Conservation (phyloP, 1,140 invertebrate species). For the Drosophila quadrilineata region DNA sequence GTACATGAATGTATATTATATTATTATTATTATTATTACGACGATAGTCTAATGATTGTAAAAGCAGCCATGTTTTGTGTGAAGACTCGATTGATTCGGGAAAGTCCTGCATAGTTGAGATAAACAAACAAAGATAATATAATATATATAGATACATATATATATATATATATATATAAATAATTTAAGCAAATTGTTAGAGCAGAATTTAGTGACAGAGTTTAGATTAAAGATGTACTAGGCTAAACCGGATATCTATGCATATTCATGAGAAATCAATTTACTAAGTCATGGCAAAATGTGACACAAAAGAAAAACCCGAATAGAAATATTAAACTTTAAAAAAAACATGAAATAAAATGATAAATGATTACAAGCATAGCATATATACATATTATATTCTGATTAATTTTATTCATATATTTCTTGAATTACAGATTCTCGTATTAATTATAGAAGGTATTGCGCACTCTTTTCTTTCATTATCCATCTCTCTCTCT, state of each 20-base stretch:
- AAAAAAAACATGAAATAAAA: constrained; percentile 53
- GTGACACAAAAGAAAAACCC: constrained; percentile 52
- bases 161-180: too few relatives aligned
- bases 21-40: constrained; percentile 19
- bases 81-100: constrained; percentile 33
- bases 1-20: constrained; percentile 22
- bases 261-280: constrained; percentile 33
- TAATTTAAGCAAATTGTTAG: constrained; percentile 35
- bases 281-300: constrained; percentile 47
- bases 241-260: constrained; percentile 44
- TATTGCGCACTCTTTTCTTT: too few relatives aligned
- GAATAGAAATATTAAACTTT: too few relatives aligned
- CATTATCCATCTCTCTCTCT: neutral
- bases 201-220: constrained; percentile 48
- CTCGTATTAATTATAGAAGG: too few relatives aligned
- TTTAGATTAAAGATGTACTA: constrained; percentile 62
- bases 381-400: neutral
- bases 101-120: constrained; percentile 60
- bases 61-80: constrained; percentile 18
- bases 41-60: constrained; percentile 8
- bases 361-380: constrained; percentile 50
- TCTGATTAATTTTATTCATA: neutral
- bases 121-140: constrained; percentile 17
- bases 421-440: neutral
- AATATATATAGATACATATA: too few relatives aligned